Percentiles rank a stretch among this genome's conserved stretches.
Evolutionary conservation across 2,888 invertebrate species (phyloP).

Genomic region (Rotaria sp.): DNA sequence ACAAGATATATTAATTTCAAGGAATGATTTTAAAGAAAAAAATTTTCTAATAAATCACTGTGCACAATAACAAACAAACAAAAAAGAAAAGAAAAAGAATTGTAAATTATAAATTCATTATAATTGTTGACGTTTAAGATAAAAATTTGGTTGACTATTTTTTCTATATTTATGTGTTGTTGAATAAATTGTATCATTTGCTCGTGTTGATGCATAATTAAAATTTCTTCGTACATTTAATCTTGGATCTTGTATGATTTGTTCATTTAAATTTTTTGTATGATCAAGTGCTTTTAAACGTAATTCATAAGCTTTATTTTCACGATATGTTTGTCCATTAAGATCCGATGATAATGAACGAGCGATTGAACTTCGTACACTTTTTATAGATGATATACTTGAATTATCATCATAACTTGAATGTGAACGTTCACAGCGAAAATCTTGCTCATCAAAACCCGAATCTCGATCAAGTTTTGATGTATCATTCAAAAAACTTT

Average conservation of each 20-base stretch:
- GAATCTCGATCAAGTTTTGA: conserved; percentile 19
- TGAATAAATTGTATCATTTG: neutral
- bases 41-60: neutral
- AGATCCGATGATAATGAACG: neutral
- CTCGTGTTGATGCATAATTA: neutral
- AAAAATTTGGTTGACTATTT: neutral
- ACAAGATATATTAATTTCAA: no score
- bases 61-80: neutral
- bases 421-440: conserved; percentile 13
- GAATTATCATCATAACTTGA: conserved; percentile 8
- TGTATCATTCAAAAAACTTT: neutral
- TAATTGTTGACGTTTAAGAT: neutral
- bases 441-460: conserved; percentile 24
- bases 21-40: no score
- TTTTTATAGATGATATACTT: neutral
- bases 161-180: neutral
- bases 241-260: neutral
- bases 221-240: neutral
- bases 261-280: neutral
- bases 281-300: conserved; percentile 29
- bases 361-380: neutral
- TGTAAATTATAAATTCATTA: neutral
- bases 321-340: conserved; percentile 28
- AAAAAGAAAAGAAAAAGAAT: neutral
- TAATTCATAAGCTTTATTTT: conserved; percentile 39